phyloP scores from a whole-genome alignment of 2,797 vertebrate species.

The Geotrypetes seraphini region DNA sequence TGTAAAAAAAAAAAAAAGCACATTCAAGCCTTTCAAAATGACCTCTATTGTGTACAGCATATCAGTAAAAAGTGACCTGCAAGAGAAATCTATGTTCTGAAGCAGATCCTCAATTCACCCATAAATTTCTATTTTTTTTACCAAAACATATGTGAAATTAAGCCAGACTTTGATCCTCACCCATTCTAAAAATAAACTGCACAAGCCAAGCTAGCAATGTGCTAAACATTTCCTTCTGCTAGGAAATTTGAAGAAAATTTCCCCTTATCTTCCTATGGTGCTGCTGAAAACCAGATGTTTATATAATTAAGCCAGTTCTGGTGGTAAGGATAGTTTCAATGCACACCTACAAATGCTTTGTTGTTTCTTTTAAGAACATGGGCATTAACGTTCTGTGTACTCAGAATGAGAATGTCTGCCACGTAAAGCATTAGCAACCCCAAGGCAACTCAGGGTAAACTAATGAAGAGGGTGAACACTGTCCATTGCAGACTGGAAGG shows the following conservation, averaged over 20 bases:
- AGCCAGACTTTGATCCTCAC: conserved; percentile 50
- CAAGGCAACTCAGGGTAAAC: neutral
- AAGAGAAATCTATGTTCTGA: too few species aligned
- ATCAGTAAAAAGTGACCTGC: too few species aligned
- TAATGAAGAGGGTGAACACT: too few species aligned
- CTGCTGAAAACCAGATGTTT: conserved; percentile 42
- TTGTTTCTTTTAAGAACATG: conserved; percentile 10
- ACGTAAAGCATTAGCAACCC: neutral
- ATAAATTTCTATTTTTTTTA: conserved; percentile 31
- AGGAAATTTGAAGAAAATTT: conserved; percentile 48
- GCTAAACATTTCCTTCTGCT: conserved; percentile 66
- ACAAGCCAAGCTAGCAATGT: conserved; percentile 58
- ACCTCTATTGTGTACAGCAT: too few species aligned
- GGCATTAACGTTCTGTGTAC: neutral
- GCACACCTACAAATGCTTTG: conserved; percentile 22
- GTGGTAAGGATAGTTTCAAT: conserved; percentile 17
- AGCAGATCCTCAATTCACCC: conserved; percentile 1
- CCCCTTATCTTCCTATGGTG: conserved; percentile 29
- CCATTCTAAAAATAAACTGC: conserved; percentile 62
- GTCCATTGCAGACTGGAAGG: too few species aligned
- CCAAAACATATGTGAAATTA: conserved; percentile 34
- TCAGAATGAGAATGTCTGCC: neutral
- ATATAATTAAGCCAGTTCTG: conserved; percentile 47
- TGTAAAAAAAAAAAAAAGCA: too few species aligned
- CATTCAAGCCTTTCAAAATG: too few species aligned